Conservation (phyloP, 2,797 vertebrate species). For the Smutsia gigantea region DNA sequence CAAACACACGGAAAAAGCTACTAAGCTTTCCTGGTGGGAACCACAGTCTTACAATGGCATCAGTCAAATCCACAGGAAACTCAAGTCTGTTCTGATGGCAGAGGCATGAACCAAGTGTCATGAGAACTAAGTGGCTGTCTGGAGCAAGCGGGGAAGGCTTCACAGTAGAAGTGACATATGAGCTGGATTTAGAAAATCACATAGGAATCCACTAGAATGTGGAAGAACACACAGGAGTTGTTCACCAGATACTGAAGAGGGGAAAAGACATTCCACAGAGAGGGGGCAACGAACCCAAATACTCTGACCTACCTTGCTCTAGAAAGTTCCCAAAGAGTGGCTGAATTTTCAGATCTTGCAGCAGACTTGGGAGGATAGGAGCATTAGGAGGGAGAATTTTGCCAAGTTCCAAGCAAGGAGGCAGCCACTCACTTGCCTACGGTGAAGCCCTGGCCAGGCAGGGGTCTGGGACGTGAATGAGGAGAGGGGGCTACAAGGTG, state of each 20-base stretch:
- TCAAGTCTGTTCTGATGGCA: not conserved
- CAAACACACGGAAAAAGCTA: not conserved
- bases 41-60: not conserved
- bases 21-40: not conserved
- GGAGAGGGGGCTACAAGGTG: accelerated
- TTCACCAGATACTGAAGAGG: not conserved
- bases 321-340: not conserved
- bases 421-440: not conserved
- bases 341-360: not conserved
- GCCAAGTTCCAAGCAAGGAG: not conserved
- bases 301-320: not conserved
- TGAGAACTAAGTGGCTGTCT: not conserved
- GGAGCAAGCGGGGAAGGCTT: not conserved
- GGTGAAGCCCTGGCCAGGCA: not conserved
- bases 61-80: not conserved
- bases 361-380: not conserved
- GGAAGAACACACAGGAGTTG: not conserved
- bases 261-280: not conserved
- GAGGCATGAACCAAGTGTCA: not conserved
- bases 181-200: not conserved
- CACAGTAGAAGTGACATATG: not conserved
- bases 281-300: not conserved
- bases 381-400: not conserved
- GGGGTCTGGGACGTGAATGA: not conserved
- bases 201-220: not conserved